Percentiles rank a stretch among this genome's conserved stretches.
These are phyloP conservation scores for Aethes cnicana DNA, from an alignment of 2,888 invertebrate genomes.

Conservation along the genomic window DNA sequence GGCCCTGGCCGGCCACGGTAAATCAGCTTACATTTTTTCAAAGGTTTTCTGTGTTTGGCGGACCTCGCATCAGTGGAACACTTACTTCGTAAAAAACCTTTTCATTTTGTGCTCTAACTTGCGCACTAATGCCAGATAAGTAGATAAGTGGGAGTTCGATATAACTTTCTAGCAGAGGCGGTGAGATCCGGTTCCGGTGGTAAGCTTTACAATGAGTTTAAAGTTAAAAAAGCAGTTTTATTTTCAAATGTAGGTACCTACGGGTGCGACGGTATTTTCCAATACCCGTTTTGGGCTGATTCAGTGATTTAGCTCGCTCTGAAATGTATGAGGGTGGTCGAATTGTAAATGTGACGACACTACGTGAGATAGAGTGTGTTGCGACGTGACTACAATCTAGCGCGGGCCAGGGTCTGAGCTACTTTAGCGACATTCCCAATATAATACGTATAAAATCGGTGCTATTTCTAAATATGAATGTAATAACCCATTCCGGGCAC, in stretches of 20 bases:
- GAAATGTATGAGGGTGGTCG: conserved; percentile 43
- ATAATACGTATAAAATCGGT: conserved; percentile 61
- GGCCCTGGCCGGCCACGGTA: conserved; percentile 69
- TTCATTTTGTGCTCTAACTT: conserved; percentile 61
- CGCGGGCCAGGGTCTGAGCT: conserved; percentile 37
- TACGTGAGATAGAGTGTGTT: conserved; percentile 46
- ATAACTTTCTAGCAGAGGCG: background rate
- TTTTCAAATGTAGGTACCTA: conserved; percentile 4
- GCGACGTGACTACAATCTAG: conserved; percentile 55
- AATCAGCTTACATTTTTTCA: conserved; percentile 81
- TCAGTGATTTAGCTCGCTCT: conserved; percentile 43
- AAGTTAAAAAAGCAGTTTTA: background rate
- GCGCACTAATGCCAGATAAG: conserved; percentile 37
- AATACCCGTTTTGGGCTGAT: conserved; percentile 38
- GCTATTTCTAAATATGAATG: conserved; percentile 66
- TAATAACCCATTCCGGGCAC: conserved; percentile 71
- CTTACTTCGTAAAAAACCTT: conserved; percentile 64
- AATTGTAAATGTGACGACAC: conserved; percentile 46
- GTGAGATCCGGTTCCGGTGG: background rate
- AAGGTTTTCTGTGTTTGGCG: conserved; percentile 77
- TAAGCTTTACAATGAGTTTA: background rate
- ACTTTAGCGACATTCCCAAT: conserved; percentile 53
- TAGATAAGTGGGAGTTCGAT: conserved; percentile 21
- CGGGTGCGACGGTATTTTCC: conserved; percentile 5
- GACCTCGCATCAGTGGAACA: conserved; percentile 62